Base-by-base conservation (phyloP, 1,140 invertebrate species). In the Danaus plexippus region DNA sequence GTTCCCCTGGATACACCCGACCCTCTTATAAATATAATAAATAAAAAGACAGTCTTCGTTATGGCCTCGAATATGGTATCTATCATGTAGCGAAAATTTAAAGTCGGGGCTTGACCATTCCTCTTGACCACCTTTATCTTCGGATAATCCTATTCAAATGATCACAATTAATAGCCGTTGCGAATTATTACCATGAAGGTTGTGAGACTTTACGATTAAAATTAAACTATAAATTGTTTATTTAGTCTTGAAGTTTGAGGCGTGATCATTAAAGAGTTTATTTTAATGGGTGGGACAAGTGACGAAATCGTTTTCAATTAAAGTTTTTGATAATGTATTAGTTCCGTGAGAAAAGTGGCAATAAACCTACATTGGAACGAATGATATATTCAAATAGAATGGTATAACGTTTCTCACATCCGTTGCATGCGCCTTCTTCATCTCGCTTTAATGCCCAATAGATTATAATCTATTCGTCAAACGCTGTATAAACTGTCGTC, bases 381-480 rank as follows among this genome's bases (percentile, higher is more conserved):
- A 80, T 85, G 81, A 85, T 86, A 82, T 84, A 85, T 85, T 86
- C 81, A 83, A 79, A 83, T 86, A 82, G 74, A 80, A 80, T 80
- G 73, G 70, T 79, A 76, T 84, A 81, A 79, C 79, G 77, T 80
- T 73, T 73, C 64, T 77, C 73, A 68, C 75, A 84, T 84, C 83
- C 80, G 79, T 67, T 77, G 79, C 75, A 78, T 76, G 77, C 79
- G 74, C 79, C 78, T 79, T 71, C 75, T 72, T 74, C 70, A 63
- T 73, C 73, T 79, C 69, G 71, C 63, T 76, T 75, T 76, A 77
- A 75, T 75, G 72, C 66, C 62, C 68, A 59, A 75, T 75, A 82
- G 80, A 84, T 83, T 76, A 64, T 77, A 74, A 85, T 86, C 83
- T 79, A 73, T 78, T 84, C 79, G 77, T 84, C 79, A 83, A 81